phyloP scores from a whole-genome alignment of 2,888 invertebrate species.

The Griposia aprilina region DNA sequence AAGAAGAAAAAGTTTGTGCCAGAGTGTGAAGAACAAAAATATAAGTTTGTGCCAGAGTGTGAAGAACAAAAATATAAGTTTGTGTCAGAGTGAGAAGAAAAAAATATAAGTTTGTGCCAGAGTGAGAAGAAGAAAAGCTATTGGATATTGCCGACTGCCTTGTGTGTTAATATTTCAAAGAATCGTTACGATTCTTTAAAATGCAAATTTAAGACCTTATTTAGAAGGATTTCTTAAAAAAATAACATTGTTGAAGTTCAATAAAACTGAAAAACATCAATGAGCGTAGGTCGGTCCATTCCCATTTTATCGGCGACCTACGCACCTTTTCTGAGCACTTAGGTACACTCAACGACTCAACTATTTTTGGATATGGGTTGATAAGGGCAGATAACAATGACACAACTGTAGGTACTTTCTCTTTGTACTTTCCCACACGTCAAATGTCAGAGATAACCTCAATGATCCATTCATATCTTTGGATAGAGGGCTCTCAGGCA shows the following conservation, averaged over 20 bases:
- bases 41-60: too few species aligned
- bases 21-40: too few species aligned
- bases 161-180: too few species aligned
- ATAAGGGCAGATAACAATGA: constrained; percentile 45
- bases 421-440: constrained; percentile 45
- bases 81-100: too few species aligned
- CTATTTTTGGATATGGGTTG: constrained; percentile 18
- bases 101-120: too few species aligned
- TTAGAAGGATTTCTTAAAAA: neutral
- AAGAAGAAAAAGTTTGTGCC: too few species aligned
- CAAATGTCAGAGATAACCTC: constrained; percentile 38
- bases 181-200: neutral
- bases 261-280: neutral
- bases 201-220: neutral
- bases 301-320: constrained; percentile 18
- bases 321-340: constrained; percentile 15
- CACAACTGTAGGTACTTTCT: constrained; percentile 42
- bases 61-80: too few species aligned
- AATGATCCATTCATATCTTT: constrained; percentile 31
- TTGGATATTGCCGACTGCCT: too few species aligned
- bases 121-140: neutral
- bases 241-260: neutral
- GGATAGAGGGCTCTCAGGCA: neutral
- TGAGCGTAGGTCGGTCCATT: constrained; percentile 6
- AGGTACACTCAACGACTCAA: neutral